These are phyloP conservation scores for Festucalex cinctus DNA, from an alignment of 2,113 vertebrate species.

Conservation along the genomic window DNA sequence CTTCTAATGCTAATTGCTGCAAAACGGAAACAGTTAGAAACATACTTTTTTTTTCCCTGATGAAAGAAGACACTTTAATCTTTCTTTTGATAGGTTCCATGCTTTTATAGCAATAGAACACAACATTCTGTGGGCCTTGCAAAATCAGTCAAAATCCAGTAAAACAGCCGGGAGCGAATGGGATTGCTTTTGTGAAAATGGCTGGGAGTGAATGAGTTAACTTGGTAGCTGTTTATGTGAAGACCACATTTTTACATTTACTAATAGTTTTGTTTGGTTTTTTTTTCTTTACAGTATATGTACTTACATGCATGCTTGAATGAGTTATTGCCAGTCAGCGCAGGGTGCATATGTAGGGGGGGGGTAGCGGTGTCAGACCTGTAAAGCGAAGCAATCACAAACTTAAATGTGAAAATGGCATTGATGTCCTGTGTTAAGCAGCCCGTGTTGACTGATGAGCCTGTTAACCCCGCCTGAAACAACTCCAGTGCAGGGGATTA, in stretches of 20 bases:
- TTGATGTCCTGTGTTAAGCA: conserved; percentile 67
- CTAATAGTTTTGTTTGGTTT: conserved; percentile 9
- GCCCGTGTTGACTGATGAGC: conserved; percentile 73
- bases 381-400: conserved; percentile 67
- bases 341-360: conserved; percentile 9
- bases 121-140: too few species aligned
- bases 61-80: too few species aligned
- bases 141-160: too few species aligned
- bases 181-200: too few species aligned
- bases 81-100: too few species aligned
- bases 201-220: too few species aligned
- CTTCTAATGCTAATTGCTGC: too few species aligned
- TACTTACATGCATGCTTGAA: background rate
- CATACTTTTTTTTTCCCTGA: too few species aligned
- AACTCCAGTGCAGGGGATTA: conserved; percentile 67
- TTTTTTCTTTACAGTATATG: conserved; percentile 1
- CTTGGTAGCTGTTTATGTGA: conserved; percentile 20
- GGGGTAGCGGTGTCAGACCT: conserved; percentile 29
- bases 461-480: conserved; percentile 74
- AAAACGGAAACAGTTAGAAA: too few species aligned
- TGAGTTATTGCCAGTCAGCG: conserved; percentile 36
- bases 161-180: too few species aligned
- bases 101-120: too few species aligned
- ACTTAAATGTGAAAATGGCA: conserved; percentile 73
- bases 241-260: conserved; percentile 21